Base-by-base conservation (phyloP, 2,113 vertebrate species). In the Athene noctua region DNA sequence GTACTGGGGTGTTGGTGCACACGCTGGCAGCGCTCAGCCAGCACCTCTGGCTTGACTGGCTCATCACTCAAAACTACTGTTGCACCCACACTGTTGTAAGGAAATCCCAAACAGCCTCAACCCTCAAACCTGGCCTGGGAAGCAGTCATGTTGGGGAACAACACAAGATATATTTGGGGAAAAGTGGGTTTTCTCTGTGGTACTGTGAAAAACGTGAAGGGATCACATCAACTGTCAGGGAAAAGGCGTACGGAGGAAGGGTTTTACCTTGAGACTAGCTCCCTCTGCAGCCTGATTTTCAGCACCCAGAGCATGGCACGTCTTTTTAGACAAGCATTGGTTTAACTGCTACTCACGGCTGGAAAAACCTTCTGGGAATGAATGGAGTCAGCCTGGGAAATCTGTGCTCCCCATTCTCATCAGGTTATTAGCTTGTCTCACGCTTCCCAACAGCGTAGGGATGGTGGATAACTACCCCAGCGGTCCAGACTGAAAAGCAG, bases 211-310 rank as follows among this genome's bases (percentile, higher is more conserved):
- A 71, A n/a, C 13, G 34, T 19, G 23, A 70, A 40, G 27, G 32
- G n/a, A 80, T 85, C 20, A 14, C 44, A 32, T 8, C 21, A 66
- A 13, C 36, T 25, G 54, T 6, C 16, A 4, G 15, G 17, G 15
- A 49, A 74, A 52, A 10, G 11, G 12, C 17, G 27, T 3, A 2
- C 0, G 0, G 66, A 54, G n/a, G 36, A 40, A 54, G 22, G 34
- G 22, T 36, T 96, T 87, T 67, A 34, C 89, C 83, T 92, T 90
- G 94, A 77, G 49, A 40, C 44, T 68, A 73, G 94, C 94, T 96
- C 96, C 96, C 93, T 91, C 96, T 96, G 90, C 96, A 96, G 96
- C 54, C 66, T 4, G 32, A 59, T 36, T 54, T 10, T 5, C 80
- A 54, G 61, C 84, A 46, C n/a, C 29, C 84, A 20, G 21, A 44